phyloP scores from a whole-genome alignment of 35 echinoderm and acorn worm species.

The Diadema setosum region DNA sequence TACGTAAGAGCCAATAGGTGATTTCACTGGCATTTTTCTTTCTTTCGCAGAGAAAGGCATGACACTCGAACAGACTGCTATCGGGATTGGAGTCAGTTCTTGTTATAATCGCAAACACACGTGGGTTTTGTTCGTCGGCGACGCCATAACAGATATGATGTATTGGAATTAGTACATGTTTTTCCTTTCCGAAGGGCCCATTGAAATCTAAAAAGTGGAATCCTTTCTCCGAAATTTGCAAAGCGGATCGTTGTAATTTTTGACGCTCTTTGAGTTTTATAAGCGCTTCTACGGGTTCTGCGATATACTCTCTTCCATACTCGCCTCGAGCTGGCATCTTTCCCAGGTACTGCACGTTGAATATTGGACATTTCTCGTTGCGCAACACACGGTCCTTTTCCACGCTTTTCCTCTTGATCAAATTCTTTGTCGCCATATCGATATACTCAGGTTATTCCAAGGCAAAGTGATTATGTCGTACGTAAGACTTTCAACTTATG shows the following conservation, averaged over 20 bases:
- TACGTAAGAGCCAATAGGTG: constrained; percentile 89
- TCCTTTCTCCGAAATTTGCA: constrained; percentile 83
- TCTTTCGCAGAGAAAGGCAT: constrained; percentile 81
- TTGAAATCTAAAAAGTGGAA: constrained; percentile 95
- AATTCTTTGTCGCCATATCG: constrained; percentile 69
- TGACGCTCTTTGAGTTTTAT: constrained; percentile 65
- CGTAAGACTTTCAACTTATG: not conserved
- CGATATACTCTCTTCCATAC: constrained; percentile 86
- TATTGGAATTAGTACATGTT: constrained; percentile 93
- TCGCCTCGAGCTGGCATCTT: constrained; percentile 93
- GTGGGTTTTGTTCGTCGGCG: constrained; percentile 82
- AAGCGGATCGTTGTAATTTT: constrained; percentile 46
- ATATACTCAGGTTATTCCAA: not conserved
- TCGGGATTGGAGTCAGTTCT: constrained; percentile 83
- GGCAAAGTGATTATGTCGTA: not conserved
- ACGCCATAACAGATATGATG: constrained; percentile 97
- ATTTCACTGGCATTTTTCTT: constrained; percentile 74
- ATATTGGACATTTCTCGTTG: constrained; percentile 66
- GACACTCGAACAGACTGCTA: constrained; percentile 89
- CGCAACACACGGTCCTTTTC: constrained; percentile 18
- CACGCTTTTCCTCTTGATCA: constrained; percentile 63
- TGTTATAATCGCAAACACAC: constrained; percentile 95
- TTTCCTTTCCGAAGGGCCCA: constrained; percentile 96
- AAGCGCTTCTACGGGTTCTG: constrained; percentile 84
- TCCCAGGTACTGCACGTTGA: constrained; percentile 86